phyloP scores from a whole-genome alignment of 2,797 vertebrate genomes.

The Cercopithecus petaurista region DNA sequence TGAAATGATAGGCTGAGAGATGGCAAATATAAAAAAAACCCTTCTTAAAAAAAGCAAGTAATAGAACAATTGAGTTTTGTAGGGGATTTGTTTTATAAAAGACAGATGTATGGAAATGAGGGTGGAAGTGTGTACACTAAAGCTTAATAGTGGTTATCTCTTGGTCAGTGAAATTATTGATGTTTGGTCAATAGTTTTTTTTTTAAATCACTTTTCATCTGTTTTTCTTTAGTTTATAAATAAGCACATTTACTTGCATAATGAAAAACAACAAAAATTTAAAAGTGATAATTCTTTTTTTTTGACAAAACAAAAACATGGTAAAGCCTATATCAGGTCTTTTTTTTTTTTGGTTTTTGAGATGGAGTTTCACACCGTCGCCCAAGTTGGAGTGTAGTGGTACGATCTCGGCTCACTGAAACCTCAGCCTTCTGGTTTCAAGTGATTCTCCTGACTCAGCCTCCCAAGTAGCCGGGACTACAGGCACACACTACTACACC shows the following conservation, averaged over 20 bases:
- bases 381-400: neutral
- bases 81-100: neutral
- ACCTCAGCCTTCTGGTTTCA: neutral
- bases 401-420: neutral
- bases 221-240: conserved; percentile 21
- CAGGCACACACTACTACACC: accelerated
- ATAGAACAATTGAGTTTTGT: neutral
- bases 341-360: neutral
- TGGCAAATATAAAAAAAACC: neutral
- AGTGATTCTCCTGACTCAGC: neutral
- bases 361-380: neutral
- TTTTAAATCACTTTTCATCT: neutral
- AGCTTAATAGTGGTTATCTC: neutral
- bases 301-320: neutral
- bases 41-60: neutral
- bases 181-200: neutral
- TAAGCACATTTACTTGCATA: neutral
- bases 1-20: neutral
- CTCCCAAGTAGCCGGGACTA: neutral
- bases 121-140: neutral
- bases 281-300: neutral
- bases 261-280: conserved; percentile 18
- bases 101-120: neutral
- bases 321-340: neutral
- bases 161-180: neutral